Evolutionary conservation across 2,113 vertebrate species (phyloP).

Genomic region (Alethe castanea): DNA sequence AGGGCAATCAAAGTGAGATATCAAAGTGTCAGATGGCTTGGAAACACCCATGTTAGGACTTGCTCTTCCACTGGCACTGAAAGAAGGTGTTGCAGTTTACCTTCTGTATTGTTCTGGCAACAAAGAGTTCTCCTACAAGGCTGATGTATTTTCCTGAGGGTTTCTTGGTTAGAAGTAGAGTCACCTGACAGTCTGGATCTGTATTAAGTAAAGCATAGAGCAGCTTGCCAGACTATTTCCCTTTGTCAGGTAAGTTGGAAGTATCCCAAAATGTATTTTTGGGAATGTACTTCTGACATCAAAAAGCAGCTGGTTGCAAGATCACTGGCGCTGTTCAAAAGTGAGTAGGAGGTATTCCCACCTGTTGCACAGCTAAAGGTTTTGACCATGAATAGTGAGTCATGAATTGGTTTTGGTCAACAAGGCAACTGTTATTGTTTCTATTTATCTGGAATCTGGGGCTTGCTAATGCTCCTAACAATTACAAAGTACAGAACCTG

Average conservation of each 20-base stretch:
- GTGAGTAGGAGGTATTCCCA: conserved; percentile 10
- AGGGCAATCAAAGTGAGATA: not conserved
- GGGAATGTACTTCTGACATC: not conserved
- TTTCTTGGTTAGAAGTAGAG: conserved; percentile 10
- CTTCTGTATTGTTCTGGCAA: not conserved
- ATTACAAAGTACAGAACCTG: not conserved
- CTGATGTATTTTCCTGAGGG: not conserved
- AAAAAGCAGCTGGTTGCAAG: conserved; percentile 15
- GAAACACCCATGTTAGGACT: not conserved
- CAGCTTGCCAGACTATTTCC: conserved; percentile 24
- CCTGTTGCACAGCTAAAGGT: not conserved
- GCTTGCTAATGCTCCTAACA: not conserved
- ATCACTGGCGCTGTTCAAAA: conserved; percentile 7
- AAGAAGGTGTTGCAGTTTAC: not conserved
- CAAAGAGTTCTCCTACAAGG: not conserved
- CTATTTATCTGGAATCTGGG: conserved; percentile 18
- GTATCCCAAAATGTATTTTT: conserved; percentile 31
- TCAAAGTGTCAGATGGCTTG: not conserved
- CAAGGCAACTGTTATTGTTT: conserved; percentile 29
- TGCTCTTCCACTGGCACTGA: not conserved
- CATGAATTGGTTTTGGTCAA: conserved; percentile 43
- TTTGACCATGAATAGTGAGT: conserved; percentile 37
- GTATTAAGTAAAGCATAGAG: not conserved
- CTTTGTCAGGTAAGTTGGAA: not conserved
- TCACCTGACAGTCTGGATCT: not conserved